Evolutionary conservation across 2,113 vertebrate species (phyloP).

Genomic region (Thinocorus orbignyianus): DNA sequence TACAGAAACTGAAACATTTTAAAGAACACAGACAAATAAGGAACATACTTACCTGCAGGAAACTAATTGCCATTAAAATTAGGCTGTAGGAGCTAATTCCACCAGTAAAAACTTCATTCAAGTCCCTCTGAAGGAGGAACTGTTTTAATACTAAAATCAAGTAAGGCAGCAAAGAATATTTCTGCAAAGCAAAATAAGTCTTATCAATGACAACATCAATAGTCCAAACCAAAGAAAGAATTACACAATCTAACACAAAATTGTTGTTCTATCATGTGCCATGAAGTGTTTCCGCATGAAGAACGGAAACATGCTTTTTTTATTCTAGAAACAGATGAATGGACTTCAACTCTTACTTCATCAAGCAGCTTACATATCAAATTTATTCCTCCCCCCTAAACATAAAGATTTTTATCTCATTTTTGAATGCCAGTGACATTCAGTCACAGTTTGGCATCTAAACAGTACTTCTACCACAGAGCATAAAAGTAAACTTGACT

Average conservation of each 20-base stretch:
- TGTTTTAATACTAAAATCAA: conserved; percentile 98
- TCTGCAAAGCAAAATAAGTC: conserved; percentile 75
- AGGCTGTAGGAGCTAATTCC: conserved; percentile 98
- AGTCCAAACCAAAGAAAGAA: background rate
- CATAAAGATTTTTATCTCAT: background rate
- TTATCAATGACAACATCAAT: background rate
- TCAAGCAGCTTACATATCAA: background rate
- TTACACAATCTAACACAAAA: background rate
- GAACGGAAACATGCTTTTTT: background rate
- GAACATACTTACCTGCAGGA: conserved; percentile 86
- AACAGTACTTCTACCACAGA: background rate
- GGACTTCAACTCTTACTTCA: background rate
- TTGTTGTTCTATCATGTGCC: background rate
- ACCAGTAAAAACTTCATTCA: conserved; percentile 98
- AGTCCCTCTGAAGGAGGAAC: conserved; percentile 97
- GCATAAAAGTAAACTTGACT: background rate
- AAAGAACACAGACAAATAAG: background rate
- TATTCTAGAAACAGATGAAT: background rate
- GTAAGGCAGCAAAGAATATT: conserved; percentile 95
- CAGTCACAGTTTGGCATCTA: background rate
- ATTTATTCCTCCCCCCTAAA: background rate
- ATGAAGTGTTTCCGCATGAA: background rate
- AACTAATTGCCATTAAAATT: conserved; percentile 98
- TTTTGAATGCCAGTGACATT: background rate
- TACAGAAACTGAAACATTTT: background rate